Conservation (phyloP, 2,888 invertebrate genomes). For the Ormyrus rosae region DNA sequence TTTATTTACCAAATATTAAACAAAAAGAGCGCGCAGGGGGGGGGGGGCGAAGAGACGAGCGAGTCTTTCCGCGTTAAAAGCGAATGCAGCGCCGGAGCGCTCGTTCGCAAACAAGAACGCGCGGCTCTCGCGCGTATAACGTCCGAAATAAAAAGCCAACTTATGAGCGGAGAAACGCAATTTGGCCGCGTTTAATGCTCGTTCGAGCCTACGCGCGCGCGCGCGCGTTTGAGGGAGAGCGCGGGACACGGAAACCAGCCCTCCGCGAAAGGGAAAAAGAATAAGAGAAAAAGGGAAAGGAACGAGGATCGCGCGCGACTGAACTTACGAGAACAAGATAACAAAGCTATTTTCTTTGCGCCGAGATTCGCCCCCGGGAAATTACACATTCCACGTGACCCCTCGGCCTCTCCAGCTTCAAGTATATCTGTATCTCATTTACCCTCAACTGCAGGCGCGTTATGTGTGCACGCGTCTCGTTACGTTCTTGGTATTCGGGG, state of each 20-base stretch:
- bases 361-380: constrained; percentile 50
- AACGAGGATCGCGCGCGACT: constrained; percentile 34
- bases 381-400: constrained; percentile 58
- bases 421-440: constrained; percentile 53
- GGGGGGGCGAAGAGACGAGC: neutral
- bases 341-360: constrained; percentile 57
- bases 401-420: constrained; percentile 9
- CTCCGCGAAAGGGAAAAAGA: neutral
- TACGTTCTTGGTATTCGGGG: constrained; percentile 47
- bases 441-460: neutral
- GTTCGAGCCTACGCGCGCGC: constrained; percentile 16
- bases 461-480: constrained; percentile 41
- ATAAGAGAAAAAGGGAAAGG: neutral
- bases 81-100: neutral
- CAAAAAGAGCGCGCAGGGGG: neutral
- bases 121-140: constrained; percentile 7
- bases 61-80: neutral
- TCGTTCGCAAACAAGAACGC: too few relatives aligned
- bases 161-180: constrained; percentile 34
- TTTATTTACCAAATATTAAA: constrained; percentile 6
- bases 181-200: constrained; percentile 36
- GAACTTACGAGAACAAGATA: constrained; percentile 55
- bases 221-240: neutral
- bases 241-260: constrained; percentile 1
- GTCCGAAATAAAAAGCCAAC: constrained; percentile 22